phyloP scores from a whole-genome alignment of 2,113 vertebrate species.

The Ageneiosus marmoratus region DNA sequence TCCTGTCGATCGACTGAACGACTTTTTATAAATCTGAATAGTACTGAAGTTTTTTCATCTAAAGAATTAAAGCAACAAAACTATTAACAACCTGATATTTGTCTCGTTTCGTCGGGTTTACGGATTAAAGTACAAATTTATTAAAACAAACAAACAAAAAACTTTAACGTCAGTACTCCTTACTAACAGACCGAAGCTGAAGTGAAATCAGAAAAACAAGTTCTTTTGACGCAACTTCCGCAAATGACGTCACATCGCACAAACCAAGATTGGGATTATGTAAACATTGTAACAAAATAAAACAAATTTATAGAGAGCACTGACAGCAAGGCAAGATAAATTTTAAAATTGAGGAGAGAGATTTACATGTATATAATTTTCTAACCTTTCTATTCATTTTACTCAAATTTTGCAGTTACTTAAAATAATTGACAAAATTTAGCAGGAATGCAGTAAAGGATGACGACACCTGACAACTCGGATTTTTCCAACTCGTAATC shows the following conservation, averaged over 20 bases:
- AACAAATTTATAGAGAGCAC: no score
- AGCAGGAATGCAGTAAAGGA: no score
- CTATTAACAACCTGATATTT: neutral
- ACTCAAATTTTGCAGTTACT: no score
- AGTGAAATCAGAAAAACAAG: conserved; percentile 8
- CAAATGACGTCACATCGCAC: neutral
- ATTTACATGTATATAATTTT: no score
- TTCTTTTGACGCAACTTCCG: conserved; percentile 33
- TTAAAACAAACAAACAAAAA: neutral
- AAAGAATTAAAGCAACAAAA: neutral
- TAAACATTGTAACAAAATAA: no score
- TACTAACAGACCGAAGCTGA: neutral
- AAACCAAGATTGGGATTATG: no score
- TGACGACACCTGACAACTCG: neutral
- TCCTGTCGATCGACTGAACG: no score
- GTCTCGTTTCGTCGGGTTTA: neutral
- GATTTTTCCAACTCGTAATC: neutral
- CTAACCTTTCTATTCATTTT: no score
- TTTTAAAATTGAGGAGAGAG: no score
- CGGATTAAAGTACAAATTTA: neutral
- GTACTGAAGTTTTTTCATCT: neutral
- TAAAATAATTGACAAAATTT: no score
- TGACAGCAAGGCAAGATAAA: no score
- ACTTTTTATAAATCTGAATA: neutral
- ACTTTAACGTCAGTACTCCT: neutral